Percentiles rank a stretch among this genome's conserved stretches.
phyloP scores from a whole-genome alignment of 2,113 vertebrate species.

The Phoxinus phoxinus region DNA sequence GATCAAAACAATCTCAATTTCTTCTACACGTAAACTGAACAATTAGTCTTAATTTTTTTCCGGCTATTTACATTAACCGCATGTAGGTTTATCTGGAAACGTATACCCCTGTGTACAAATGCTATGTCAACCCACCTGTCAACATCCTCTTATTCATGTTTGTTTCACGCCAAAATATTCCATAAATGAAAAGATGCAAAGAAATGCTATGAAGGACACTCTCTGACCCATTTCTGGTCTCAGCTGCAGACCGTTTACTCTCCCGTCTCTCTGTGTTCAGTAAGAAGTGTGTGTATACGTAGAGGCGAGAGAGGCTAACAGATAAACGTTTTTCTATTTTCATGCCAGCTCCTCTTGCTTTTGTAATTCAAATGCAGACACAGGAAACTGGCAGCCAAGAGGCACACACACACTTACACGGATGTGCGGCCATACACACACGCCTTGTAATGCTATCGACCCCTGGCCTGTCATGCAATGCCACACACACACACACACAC shows the following conservation, averaged over 20 bases:
- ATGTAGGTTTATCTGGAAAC: background rate
- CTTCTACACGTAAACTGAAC: background rate
- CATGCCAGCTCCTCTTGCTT: conserved; percentile 20
- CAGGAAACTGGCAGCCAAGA: conserved; percentile 44
- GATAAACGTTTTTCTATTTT: conserved; percentile 41
- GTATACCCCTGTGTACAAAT: background rate
- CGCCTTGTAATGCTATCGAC: conserved; percentile 46
- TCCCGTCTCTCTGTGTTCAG: background rate
- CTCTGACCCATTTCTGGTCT: background rate
- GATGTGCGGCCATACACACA: background rate
- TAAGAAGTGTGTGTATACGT: conserved; percentile 3
- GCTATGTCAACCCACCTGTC: conserved; percentile 14
- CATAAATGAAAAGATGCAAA: conserved; percentile 27
- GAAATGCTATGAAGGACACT: conserved; percentile 36
- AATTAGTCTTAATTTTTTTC: background rate
- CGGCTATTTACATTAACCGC: background rate
- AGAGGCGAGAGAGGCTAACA: conserved; percentile 22
- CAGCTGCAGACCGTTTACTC: background rate
- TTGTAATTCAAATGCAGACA: conserved; percentile 43
- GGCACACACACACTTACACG: conserved; percentile 30
- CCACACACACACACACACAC: conserved; percentile 31
- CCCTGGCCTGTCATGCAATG: conserved; percentile 43
- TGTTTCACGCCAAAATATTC: conserved; percentile 7
- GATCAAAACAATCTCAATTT: background rate
- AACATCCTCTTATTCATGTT: background rate